Base-by-base conservation (phyloP, 2,888 invertebrate species). In the Thecocarcelia acutangulata region DNA sequence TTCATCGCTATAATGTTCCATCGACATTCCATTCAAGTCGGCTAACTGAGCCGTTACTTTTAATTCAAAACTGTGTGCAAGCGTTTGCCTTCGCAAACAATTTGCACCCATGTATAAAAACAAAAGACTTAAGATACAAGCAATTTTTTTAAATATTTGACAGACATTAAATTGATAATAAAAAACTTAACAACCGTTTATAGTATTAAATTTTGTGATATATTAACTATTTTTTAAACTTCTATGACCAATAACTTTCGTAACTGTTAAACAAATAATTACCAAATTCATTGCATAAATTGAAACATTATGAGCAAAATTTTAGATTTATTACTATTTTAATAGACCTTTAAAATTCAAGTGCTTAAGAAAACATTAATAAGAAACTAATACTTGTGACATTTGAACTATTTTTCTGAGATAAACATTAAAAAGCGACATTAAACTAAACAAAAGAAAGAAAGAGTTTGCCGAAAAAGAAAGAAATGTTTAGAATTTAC, bases 171-270 rank as follows among this genome's bases (percentile, higher is more conserved):
- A 37, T 42, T 21, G 13, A 17, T 21, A 21, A 59, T n/a, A 44
- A 21, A 11, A 40, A 19, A 12, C 8, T 5, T 21, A 42, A n/a
- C 9, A 56, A 58, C 13, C 2, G 19, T 42, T 42, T 59, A 9
- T 9, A 8, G 17, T 33, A 9, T 15, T 33, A 4, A 17, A 59
- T 42, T 21, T 42, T 24, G n/a, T 9, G 42, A 13, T 21, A 21
- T 21, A 21, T n/a, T n/a, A n/a, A n/a, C 9, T 9, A n/a, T 21
- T 13, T 21, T 59, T 21, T 19, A 40, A 17, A 9, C 21, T 59
- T 42, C 24, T 44, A 42, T 44, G 59, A 8, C n/a, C 59, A 59
- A 59, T 59, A 59, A 33, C n/a, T 44, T 44, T n/a, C 13, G 8
- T 44, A 15, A 33, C 33, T 33, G 33, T 33, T 33, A 33, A 9